Conservation (phyloP, 37 sponge, comb jelly and placozoan species). For the Cladorhizidae sp. region DNA sequence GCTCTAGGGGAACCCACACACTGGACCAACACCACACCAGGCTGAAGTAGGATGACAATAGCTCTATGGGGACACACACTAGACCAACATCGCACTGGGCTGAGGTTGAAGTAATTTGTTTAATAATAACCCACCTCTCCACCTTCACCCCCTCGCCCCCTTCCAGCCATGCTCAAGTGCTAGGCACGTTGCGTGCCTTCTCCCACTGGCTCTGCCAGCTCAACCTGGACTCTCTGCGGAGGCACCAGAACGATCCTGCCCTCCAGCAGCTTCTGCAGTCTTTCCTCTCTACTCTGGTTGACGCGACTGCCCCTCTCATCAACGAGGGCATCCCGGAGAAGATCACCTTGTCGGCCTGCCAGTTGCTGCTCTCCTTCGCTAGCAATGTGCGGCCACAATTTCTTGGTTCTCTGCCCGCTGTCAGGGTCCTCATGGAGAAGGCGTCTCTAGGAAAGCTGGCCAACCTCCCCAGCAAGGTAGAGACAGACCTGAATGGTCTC, state of each 20-base stretch:
- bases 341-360: conserved; percentile 54
- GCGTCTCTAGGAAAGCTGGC: conserved; percentile 26
- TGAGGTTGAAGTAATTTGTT: no score
- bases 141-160: not conserved
- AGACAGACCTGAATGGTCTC: not conserved
- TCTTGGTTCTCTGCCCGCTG: conserved; percentile 26
- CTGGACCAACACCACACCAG: no score
- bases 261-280: conserved; percentile 23
- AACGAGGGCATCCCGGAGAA: conserved; percentile 65
- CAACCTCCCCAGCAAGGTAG: conserved; percentile 51
- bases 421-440: conserved; percentile 51
- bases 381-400: conserved; percentile 53
- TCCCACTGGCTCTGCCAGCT: conserved; percentile 73
- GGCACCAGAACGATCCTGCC: not conserved
- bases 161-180: conserved; percentile 69
- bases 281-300: conserved; percentile 24
- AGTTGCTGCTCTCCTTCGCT: conserved; percentile 60
- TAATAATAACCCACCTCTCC: no score
- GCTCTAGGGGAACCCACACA: no score
- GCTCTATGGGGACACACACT: no score
- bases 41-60: no score
- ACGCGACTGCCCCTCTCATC: conserved; percentile 40
- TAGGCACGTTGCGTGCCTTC: conserved; percentile 73
- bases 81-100: no score
- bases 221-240: conserved; percentile 44